Evolutionary conservation across 2,797 vertebrate genomes (phyloP).

Genomic region (Thamnophis elegans): DNA sequence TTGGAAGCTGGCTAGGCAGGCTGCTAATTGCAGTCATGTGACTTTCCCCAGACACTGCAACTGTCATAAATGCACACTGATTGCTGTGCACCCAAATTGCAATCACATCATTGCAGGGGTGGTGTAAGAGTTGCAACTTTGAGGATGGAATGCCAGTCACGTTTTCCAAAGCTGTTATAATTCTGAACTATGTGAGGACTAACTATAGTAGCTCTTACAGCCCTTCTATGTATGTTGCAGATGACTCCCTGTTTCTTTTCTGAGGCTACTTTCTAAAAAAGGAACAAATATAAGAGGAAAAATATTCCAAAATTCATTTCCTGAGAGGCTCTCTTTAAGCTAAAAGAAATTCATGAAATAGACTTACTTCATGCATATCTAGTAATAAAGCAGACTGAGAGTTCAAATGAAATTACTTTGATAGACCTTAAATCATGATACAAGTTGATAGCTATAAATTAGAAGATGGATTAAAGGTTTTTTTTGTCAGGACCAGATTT

Average conservation of each 20-base stretch:
- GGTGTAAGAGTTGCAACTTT: not conserved
- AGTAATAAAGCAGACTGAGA: not conserved
- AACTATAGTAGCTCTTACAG: not conserved
- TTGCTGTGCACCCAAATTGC: not conserved
- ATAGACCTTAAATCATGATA: not conserved
- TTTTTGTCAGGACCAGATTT: not conserved
- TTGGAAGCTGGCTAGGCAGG: not conserved
- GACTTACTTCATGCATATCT: not conserved
- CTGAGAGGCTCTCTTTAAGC: not conserved
- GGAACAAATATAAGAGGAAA: not conserved
- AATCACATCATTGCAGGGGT: not conserved
- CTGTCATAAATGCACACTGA: not conserved
- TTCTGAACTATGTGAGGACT: not conserved
- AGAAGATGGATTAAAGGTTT: not conserved
- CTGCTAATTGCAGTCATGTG: not conserved
- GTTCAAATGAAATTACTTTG: not conserved
- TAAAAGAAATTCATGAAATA: not conserved
- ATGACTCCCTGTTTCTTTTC: not conserved
- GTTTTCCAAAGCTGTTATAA: not conserved
- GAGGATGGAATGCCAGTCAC: not conserved
- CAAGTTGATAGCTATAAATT: not conserved
- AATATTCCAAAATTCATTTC: not conserved
- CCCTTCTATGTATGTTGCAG: not conserved
- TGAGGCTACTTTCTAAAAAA: not conserved
- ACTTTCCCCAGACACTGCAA: not conserved